Base-by-base conservation (phyloP, 2,888 invertebrate genomes). In the Abrostola tripartita region DNA sequence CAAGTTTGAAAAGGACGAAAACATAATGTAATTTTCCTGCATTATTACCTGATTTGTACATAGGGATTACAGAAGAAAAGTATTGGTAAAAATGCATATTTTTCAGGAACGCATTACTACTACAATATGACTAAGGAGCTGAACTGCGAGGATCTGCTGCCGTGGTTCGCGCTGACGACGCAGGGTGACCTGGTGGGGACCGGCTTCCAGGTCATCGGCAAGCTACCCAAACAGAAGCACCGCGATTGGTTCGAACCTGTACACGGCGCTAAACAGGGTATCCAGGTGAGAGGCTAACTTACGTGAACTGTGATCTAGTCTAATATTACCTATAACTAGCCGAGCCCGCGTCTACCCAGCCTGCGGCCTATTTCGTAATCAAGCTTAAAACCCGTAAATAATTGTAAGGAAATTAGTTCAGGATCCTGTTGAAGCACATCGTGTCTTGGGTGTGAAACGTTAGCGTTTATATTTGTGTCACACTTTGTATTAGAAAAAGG, bases 171-270 rank as follows among this genome's bases (percentile, higher is more conserved):
- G 36, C 73, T 88, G 52, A 81, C 81, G 7, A 84, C 82, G 36
- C 78, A 85, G n/a, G 85, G 85, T 0, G 82, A 86, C 37, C 79
- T 85, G n/a, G 77, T 88, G 11, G 88, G 88, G 37, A 78, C 84
- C 0, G 88, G 88, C 5, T 85, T 88, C 74, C 86, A 87, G 58
- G 70, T 85, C 37, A 78, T 87, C 42, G 88, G 88, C 10, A 81
- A 69, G 14, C 5, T 79, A 11, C 56, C 65, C 6, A 68, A 54
- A 9, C 76, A 70, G 44, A 75, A 78, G 57, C 72, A 65, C n/a
- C 71, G 83, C 10, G 71, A 79, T 1, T 88, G 87, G 86, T 87
- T 86, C 50, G 88, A 88, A 65, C 41, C 52, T 5, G 65, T 82
- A 1, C 78, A 82, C 0, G 61, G 71, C n/a, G 64, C 69, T 7